Percentiles rank a stretch among this genome's conserved stretches.
phyloP scores from a whole-genome alignment of 2,888 invertebrate genomes.

The Lasioglossum villosulum region DNA sequence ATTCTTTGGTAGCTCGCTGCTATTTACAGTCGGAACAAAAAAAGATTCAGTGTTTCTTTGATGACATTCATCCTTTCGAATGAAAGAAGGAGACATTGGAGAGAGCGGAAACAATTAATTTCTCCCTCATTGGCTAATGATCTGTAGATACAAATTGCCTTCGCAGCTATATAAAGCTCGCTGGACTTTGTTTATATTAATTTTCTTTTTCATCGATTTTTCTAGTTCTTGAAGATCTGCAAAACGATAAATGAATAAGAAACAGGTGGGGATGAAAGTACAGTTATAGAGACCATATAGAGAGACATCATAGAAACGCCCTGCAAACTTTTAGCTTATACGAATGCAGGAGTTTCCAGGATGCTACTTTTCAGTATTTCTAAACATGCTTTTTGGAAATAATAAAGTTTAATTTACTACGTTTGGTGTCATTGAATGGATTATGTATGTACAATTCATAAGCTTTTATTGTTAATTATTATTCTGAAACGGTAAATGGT shows the following conservation, averaged over 20 bases:
- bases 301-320: too few relatives aligned
- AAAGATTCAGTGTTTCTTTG: not conserved
- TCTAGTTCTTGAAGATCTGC: not conserved
- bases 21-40: not conserved
- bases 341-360: conserved; percentile 15
- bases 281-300: not conserved
- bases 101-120: not conserved
- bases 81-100: not conserved
- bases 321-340: not conserved
- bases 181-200: not conserved
- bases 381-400: not conserved
- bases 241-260: not conserved
- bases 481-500: conserved; percentile 26
- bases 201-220: not conserved
- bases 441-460: not conserved
- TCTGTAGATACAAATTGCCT: not conserved
- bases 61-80: not conserved
- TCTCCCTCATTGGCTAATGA: not conserved
- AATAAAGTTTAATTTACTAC: too few relatives aligned
- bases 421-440: too few relatives aligned
- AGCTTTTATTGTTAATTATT: conserved; percentile 15
- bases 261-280: not conserved
- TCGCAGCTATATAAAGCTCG: not conserved
- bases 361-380: conserved; percentile 7
- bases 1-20: not conserved